Evolutionary conservation across 2,888 invertebrate genomes (phyloP).

Genomic region (Ormyrus labotus): DNA sequence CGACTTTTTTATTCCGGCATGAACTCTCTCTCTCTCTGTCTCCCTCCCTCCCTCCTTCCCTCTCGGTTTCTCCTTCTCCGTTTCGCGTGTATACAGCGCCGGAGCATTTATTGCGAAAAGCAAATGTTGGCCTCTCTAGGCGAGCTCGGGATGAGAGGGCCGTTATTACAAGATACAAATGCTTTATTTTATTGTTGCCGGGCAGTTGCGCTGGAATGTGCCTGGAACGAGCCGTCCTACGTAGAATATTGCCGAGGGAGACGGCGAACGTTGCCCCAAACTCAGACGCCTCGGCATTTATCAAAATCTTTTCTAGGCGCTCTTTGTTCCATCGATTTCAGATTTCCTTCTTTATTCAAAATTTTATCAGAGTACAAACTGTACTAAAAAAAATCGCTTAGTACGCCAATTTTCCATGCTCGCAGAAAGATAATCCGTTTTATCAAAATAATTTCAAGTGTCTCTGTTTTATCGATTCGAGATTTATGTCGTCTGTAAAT

Average conservation of each 20-base stretch:
- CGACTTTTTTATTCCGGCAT: constrained; percentile 63
- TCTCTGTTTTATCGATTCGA: constrained; percentile 14
- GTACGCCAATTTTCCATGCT: neutral
- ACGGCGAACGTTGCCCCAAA: too few relatives aligned
- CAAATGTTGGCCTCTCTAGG: constrained; percentile 29
- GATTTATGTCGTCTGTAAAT: constrained; percentile 19
- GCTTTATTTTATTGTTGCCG: constrained; percentile 72
- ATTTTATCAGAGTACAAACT: too few relatives aligned
- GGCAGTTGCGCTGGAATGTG: constrained; percentile 61
- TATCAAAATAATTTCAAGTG: neutral
- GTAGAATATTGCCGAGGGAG: constrained; percentile 61
- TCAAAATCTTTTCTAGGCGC: constrained; percentile 25
- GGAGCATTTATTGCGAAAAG: constrained; percentile 46
- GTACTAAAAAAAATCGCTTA: too few relatives aligned
- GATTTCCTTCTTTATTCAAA: too few relatives aligned
- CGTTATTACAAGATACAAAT: constrained; percentile 73
- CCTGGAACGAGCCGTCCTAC: constrained; percentile 64
- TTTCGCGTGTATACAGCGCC: neutral
- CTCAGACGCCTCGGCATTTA: neutral
- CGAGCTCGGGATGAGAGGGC: constrained; percentile 48
- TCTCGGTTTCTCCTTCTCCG: constrained; percentile 43
- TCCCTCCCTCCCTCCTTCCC: constrained; percentile 38
- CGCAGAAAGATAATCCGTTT: neutral
- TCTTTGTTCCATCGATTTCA: too few relatives aligned
- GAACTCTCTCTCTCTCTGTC: constrained; percentile 36